A percentile compares a stretch with the other conserved stretches of the same genome.
phyloP scores from a whole-genome alignment of 2,113 vertebrate genomes.

The Himantopus leucocephalus region DNA sequence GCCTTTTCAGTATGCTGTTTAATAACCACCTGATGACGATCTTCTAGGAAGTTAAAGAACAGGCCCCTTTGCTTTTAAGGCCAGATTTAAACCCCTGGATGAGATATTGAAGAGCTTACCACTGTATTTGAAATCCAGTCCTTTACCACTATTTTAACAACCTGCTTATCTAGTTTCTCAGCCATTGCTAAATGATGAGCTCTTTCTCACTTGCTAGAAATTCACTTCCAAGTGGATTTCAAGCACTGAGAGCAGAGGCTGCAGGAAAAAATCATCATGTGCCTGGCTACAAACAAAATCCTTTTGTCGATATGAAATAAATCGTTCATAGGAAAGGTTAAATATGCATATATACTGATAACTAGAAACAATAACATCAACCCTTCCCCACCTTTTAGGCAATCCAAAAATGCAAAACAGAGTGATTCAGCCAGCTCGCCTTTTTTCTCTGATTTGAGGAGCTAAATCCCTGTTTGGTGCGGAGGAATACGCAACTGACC shows the following conservation, averaged over 20 bases:
- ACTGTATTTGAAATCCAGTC: background rate
- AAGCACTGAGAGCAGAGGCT: background rate
- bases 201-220: background rate
- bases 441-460: background rate
- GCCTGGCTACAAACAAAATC: background rate
- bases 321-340: background rate
- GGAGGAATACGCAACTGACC: background rate
- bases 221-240: background rate
- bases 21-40: background rate
- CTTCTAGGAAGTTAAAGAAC: background rate
- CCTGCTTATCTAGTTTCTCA: background rate
- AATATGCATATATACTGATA: background rate
- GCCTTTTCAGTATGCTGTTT: background rate
- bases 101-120: background rate
- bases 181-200: background rate
- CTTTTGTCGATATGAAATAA: background rate
- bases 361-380: background rate
- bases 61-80: background rate
- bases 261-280: background rate
- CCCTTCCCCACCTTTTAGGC: background rate
- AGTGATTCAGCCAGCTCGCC: background rate
- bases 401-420: background rate
- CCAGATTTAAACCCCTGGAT: background rate
- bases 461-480: background rate
- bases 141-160: background rate